Conservation (phyloP, 2,888 invertebrate genomes). For the Dynastes grantii region DNA sequence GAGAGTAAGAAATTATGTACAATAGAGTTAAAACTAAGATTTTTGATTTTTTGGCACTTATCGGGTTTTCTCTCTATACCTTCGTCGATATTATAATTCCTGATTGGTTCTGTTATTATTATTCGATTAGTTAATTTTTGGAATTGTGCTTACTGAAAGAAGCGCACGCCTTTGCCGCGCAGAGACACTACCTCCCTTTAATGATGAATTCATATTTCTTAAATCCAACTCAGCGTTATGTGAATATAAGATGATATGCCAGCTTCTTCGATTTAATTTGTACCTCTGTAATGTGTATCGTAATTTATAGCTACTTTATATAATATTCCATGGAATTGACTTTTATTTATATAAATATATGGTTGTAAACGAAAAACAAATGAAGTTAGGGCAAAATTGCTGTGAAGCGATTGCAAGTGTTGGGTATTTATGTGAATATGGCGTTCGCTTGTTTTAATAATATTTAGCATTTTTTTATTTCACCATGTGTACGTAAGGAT, state of each 20-base stretch:
- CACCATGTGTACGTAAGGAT: neutral
- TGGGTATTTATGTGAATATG: neutral
- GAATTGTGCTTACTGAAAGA: too few relatives aligned
- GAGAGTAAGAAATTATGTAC: too few relatives aligned
- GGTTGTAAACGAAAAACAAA: neutral
- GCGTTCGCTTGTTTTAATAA: neutral
- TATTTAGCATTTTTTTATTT: neutral
- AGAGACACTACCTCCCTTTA: too few relatives aligned
- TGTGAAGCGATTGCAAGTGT: neutral
- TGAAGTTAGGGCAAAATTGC: neutral
- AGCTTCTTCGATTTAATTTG: neutral
- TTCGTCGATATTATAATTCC: too few relatives aligned
- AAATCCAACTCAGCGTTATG: neutral
- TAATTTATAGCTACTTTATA: slow-evolving; percentile 1
- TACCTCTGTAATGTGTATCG: slow-evolving; percentile 1
- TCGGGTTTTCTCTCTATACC: too few relatives aligned
- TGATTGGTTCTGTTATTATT: too few relatives aligned
- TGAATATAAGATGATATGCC: neutral
- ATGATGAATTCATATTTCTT: neutral
- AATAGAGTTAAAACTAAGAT: too few relatives aligned
- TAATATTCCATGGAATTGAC: slow-evolving; percentile 34
- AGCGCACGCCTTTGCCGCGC: too few relatives aligned
- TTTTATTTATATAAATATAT: slow-evolving; percentile 33
- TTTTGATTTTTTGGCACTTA: too few relatives aligned
- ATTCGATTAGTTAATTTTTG: too few relatives aligned